These are phyloP conservation scores for Anthoscopus minutus DNA, from an alignment of 2,113 vertebrate species.

Conservation along the genomic window DNA sequence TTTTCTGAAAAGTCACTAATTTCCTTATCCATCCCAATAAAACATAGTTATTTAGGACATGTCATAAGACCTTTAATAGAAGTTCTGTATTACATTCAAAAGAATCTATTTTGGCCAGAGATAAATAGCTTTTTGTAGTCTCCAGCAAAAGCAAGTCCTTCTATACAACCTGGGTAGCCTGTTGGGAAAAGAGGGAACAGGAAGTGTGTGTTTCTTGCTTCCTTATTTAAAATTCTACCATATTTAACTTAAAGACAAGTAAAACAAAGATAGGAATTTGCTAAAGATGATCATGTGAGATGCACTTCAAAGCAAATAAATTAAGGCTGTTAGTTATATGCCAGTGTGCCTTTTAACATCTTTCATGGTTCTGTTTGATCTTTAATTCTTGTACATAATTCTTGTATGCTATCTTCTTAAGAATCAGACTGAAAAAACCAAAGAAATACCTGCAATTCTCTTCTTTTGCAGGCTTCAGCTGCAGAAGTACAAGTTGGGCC, in stretches of 20 bases:
- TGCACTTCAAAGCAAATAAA: neutral
- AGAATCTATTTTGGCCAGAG: neutral
- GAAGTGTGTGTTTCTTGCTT: neutral
- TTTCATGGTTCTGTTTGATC: neutral
- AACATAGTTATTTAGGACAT: neutral
- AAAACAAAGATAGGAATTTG: neutral
- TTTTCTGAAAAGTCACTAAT: neutral
- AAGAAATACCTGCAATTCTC: neutral
- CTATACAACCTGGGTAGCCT: neutral
- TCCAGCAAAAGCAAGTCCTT: neutral
- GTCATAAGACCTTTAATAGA: neutral
- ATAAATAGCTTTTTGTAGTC: neutral
- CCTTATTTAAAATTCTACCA: neutral
- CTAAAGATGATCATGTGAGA: neutral
- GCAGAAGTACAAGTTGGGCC: conserved; percentile 89
- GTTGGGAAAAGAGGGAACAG: neutral
- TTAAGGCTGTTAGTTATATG: neutral
- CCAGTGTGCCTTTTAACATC: neutral
- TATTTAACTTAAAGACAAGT: neutral
- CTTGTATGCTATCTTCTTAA: neutral
- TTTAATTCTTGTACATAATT: too few species aligned
- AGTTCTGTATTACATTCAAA: neutral
- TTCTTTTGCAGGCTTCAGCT: conserved; percentile 79
- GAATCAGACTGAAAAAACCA: neutral
- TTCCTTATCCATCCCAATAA: neutral